phyloP scores from a whole-genome alignment of 2,113 vertebrate species.

The Erinaceus europaeus region DNA sequence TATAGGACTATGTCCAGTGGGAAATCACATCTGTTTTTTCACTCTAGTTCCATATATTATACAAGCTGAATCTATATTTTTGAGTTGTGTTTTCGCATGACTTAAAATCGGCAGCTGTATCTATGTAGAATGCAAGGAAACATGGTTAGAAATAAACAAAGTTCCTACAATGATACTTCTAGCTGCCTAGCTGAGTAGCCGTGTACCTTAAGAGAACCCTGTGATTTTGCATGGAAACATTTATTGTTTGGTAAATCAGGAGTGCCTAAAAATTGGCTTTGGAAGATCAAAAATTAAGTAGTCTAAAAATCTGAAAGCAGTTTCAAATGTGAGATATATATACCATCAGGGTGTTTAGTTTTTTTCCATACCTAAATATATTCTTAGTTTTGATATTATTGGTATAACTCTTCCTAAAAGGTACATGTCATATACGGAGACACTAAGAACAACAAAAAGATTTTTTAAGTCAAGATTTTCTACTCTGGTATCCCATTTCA shows the following conservation, averaged over 20 bases:
- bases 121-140: background rate
- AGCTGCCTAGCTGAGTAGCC: background rate
- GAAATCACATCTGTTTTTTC: background rate
- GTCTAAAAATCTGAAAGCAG: background rate
- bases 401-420: background rate
- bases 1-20: background rate
- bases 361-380: background rate
- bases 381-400: background rate
- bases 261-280: background rate
- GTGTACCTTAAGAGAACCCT: background rate
- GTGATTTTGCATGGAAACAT: fast-evolving
- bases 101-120: constrained; percentile 6
- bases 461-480: too few relatives aligned
- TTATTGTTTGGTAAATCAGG: background rate
- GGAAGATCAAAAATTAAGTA: background rate
- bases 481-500: background rate
- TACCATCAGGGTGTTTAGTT: too few relatives aligned
- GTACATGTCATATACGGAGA: background rate
- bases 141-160: constrained; percentile 31
- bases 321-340: background rate
- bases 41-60: background rate
- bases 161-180: background rate
- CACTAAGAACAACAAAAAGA: too few relatives aligned
- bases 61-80: background rate
- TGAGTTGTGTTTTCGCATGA: background rate